Conservation (phyloP, 92 coral and sea anemone genomes). For the Desmophyllum pertusum region DNA sequence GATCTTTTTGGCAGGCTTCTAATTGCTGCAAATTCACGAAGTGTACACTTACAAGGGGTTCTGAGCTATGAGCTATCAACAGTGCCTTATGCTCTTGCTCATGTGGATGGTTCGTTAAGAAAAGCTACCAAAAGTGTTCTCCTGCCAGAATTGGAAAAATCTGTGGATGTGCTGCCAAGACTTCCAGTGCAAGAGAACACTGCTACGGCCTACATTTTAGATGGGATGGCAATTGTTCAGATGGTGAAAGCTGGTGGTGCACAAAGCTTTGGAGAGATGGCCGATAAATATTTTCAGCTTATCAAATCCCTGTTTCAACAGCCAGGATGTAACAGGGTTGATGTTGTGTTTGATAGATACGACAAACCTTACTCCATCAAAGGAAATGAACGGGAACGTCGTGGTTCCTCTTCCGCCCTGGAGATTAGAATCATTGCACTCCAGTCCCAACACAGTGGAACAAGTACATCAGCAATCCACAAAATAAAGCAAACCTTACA, state of each 20-base stretch:
- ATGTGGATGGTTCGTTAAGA: slow-evolving; percentile 41
- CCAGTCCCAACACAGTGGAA: slow-evolving; percentile 51
- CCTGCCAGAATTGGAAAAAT: slow-evolving; percentile 9
- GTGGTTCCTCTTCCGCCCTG: slow-evolving; percentile 1
- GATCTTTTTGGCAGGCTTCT: slow-evolving; percentile 45
- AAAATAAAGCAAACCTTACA: slow-evolving; percentile 29
- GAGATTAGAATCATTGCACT: slow-evolving; percentile 51
- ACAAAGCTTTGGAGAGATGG: slow-evolving; percentile 23
- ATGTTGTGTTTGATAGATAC: slow-evolving; percentile 47
- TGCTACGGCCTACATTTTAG: slow-evolving; percentile 1
- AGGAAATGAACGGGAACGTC: slow-evolving; percentile 30
- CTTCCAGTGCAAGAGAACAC: slow-evolving; percentile 13
- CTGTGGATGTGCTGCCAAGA: slow-evolving; percentile 20
- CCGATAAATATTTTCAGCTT: slow-evolving; percentile 7
- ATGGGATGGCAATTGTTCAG: slow-evolving; percentile 12
- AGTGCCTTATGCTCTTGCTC: slow-evolving; percentile 32
- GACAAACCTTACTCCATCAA: slow-evolving; percentile 28
- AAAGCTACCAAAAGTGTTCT: slow-evolving; percentile 46
- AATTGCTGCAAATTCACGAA: slow-evolving; percentile 34
- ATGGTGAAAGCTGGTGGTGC: slow-evolving; percentile 16
- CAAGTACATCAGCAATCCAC: slow-evolving; percentile 33
- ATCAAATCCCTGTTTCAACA: slow-evolving; percentile 1
- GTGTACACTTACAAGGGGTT: slow-evolving; percentile 37
- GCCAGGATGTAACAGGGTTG: slow-evolving; percentile 1
- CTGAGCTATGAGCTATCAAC: slow-evolving; percentile 39